Evolutionary conservation across 2,797 vertebrate genomes (phyloP), one percentile per base, ranked within the genome.

Genomic region (Oryzias sinensis): DNA sequence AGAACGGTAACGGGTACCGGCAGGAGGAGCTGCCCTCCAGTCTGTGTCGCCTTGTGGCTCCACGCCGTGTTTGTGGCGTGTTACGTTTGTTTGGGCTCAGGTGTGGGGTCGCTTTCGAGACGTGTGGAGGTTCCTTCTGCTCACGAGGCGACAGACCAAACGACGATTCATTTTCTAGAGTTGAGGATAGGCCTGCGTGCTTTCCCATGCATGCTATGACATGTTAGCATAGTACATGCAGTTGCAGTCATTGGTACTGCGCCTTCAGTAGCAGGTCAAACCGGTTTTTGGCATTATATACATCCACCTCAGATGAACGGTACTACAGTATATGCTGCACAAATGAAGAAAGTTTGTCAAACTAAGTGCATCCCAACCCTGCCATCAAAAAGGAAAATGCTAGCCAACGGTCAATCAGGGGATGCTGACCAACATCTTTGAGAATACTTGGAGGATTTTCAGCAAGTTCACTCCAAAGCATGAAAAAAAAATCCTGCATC

Each of bases 21-120:
- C 68, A 77, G 51, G 66, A 76, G 62, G 66, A 72, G 62, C 68
- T 62, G 67, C 75, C 29, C 55, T 67, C 68, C 76, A 66, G 59
- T 27, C 43, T 60, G 65, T 70, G 9, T 14, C 43, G 57, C 37
- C 53, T 53, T 9, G 47, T 57, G 59, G 68, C 59, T 65, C 22
- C 65, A 60, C 65, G 40, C 71, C 59, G 65, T 71, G 57, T 74
- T 14, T 18, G 55, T 68, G 68, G 60, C 20, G 47, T 63, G 70
- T 71, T 70, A 42, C 43, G 76, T 22, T 48, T 13, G 15, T 56
- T 37, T 1, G 25, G 25, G 62, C 50, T 62, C 47, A 43, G 20
- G 56, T 54, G 48, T 5, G 16, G 58, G 46, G 16, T 6, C 22
- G 55, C 18, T 9, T 67, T 62, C 40, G 60, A 18, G 60, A 24